phyloP scores from a whole-genome alignment of 2,113 vertebrate genomes.

The Origma solitaria region DNA sequence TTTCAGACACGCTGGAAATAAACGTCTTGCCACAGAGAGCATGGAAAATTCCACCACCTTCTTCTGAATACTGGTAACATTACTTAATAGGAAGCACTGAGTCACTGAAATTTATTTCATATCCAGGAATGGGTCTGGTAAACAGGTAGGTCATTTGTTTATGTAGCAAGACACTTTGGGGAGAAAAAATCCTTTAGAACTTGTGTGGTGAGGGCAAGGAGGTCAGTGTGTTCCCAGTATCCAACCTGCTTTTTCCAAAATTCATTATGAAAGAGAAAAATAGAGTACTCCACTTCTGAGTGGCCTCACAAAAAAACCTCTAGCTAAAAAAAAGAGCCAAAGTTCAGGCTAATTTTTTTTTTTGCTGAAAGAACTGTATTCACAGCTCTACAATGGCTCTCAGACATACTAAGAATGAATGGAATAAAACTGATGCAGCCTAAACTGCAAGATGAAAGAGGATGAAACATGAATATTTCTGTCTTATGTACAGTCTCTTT shows the following conservation, averaged over 20 bases:
- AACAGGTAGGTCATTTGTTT: constrained; percentile 16
- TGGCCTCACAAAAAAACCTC: background rate
- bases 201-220: background rate
- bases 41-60: background rate
- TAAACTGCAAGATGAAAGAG: background rate
- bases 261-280: background rate
- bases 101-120: background rate
- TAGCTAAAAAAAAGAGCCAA: background rate
- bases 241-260: background rate
- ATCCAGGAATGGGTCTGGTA: background rate
- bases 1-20: background rate
- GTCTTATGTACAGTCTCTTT: background rate
- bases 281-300: background rate
- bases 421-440: background rate
- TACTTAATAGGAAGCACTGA: background rate
- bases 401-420: background rate
- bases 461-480: background rate
- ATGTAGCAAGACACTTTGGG: background rate
- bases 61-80: background rate
- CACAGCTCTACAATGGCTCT: background rate
- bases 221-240: background rate
- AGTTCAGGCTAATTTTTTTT: background rate
- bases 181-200: background rate
- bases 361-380: background rate
- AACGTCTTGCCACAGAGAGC: background rate